Evolutionary conservation across 2,888 invertebrate genomes (phyloP), one percentile per base, ranked within the genome.

Genomic region (Polydrusus cervinus): DNA sequence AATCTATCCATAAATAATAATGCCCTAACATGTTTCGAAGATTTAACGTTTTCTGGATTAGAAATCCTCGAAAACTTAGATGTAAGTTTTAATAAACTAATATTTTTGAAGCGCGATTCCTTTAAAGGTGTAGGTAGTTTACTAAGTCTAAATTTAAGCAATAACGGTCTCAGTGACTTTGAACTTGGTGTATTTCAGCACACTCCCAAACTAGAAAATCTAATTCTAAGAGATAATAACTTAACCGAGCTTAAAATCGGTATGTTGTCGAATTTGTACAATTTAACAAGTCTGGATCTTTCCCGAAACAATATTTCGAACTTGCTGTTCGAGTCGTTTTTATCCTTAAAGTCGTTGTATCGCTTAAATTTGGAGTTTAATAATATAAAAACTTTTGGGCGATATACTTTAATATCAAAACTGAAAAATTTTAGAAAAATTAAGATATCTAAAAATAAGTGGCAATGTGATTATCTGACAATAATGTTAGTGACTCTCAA

Each of bases 401-500:
- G 51, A 11, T 45, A 20, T 13, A 16, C 64, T 10, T 69, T 80
- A 45, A 18, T 78, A 7, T 71, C 47, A 14, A 79, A 75, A 45
- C 49, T 79, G 49, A 61, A 38, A 13, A 20, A 72, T 0, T 65
- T 81, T 38, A 64, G 68, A n/a, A 76, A 76, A 25, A 47, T 81
- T 1, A 78, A 78, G 10, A 79, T 81, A 30, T 78, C 78, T 3
- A 53, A 69, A 2, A 81, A 81, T 53, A 79, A 79, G 53, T 81
- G 80, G 79, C 71, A 77, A 43, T 81, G 81, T 55, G 76, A 76
- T 20, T 73, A 75, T 70, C 74, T 81, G 57, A 76, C 70, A 16
- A 18, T 64, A n/a, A 78, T 80, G 74, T 69, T 81, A 40, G 73
- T 78, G 11, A 67, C 55, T 9, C 75, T 81, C 49, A 76, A 75